Evolutionary conservation across 2,113 vertebrate species (phyloP).

Genomic region (Stercorarius parasiticus): DNA sequence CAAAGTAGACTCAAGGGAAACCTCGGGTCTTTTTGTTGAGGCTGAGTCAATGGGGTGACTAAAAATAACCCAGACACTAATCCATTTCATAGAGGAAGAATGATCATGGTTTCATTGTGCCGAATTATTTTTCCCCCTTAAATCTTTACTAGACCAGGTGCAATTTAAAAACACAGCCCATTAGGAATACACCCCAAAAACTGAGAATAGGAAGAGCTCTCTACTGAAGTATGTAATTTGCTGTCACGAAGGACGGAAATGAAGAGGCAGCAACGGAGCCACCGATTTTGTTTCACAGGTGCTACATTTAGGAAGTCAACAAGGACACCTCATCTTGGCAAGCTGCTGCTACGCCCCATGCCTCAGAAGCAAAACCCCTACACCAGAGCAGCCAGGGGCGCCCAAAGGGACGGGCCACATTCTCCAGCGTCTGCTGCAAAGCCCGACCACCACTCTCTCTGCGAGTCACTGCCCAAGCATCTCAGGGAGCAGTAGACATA

Average conservation of each 20-base stretch:
- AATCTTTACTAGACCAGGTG: background rate
- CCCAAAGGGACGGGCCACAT: background rate
- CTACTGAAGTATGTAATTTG: background rate
- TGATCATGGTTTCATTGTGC: background rate
- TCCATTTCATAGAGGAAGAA: background rate
- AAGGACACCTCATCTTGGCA: rapidly evolving
- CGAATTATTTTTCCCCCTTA: background rate
- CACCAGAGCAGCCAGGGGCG: rapidly evolving
- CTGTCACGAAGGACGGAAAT: background rate
- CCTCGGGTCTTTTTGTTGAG: background rate
- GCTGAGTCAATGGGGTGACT: background rate
- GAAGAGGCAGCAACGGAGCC: background rate
- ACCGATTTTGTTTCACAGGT: background rate
- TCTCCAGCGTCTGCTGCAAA: background rate
- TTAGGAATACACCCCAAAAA: background rate
- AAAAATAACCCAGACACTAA: background rate
- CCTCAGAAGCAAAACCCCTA: background rate
- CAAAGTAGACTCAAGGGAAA: background rate
- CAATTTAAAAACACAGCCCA: background rate
- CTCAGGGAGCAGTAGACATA: rapidly evolving
- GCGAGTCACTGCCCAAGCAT: rapidly evolving
- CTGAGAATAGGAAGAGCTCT: background rate
- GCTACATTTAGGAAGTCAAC: background rate
- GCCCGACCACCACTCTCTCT: rapidly evolving
- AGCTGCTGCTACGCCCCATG: rapidly evolving